A percentile compares a stretch with the other conserved stretches of the same genome.
These are phyloP conservation scores for Gouania willdenowi DNA, from an alignment of 2,797 vertebrate species.

Conservation along the genomic window DNA sequence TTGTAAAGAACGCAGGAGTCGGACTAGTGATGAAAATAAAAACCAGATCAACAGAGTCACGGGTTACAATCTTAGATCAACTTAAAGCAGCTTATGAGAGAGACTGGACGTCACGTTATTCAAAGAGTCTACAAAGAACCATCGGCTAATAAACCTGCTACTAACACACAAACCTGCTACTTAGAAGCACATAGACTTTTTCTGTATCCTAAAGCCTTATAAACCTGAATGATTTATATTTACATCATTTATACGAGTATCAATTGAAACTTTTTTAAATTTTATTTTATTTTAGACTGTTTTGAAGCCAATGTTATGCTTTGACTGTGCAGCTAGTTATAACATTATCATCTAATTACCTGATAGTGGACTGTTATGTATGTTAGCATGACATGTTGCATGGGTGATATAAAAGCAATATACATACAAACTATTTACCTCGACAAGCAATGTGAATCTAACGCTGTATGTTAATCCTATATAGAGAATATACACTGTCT, in stretches of 20 bases:
- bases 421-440: constrained; percentile 16
- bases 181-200: constrained; percentile 36
- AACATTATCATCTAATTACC: constrained; percentile 1
- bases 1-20: constrained; percentile 83
- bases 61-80: constrained; percentile 79
- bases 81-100: constrained; percentile 86
- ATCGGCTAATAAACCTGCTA: constrained; percentile 79
- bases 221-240: constrained; percentile 10
- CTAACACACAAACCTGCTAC: constrained; percentile 59
- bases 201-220: constrained; percentile 4
- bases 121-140: constrained; percentile 79
- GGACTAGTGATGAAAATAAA: constrained; percentile 84
- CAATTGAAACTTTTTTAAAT: constrained; percentile 26
- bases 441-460: constrained; percentile 16
- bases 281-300: neutral
- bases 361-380: constrained; percentile 21
- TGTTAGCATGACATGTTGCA: constrained; percentile 52
- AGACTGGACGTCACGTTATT: constrained; percentile 88
- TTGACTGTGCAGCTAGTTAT: constrained; percentile 2
- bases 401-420: constrained; percentile 38
- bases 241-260: constrained; percentile 10
- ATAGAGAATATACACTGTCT: no score
- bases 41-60: constrained; percentile 42
- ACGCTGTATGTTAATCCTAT: constrained; percentile 4
- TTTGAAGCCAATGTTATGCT: neutral